phyloP scores from a whole-genome alignment of 2,888 invertebrate genomes.

The Trachelus stipa region DNA sequence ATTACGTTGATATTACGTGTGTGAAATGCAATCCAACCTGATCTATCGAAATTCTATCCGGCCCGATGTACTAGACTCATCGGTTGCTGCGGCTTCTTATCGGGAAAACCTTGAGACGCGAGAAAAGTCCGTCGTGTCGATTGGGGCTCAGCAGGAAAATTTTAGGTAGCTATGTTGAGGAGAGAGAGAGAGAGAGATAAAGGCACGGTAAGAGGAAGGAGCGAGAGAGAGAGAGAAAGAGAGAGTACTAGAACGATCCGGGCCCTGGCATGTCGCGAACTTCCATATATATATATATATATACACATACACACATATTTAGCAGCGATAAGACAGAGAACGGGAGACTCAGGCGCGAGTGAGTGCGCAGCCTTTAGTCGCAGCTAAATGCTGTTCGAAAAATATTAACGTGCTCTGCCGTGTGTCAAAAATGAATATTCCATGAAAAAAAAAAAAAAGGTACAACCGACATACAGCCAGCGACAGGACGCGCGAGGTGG shows the following conservation, averaged over 20 bases:
- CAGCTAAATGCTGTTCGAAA: background rate
- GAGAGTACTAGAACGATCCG: constrained; percentile 2
- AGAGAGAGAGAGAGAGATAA: background rate
- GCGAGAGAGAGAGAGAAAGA: constrained; percentile 9
- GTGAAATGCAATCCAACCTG: background rate
- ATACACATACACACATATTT: background rate
- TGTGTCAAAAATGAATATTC: no score
- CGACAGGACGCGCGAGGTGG: no score
- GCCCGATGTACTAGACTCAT: background rate
- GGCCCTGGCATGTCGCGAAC: background rate
- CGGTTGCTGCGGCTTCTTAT: background rate
- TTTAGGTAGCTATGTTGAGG: constrained; percentile 10
- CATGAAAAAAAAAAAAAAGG: no score
- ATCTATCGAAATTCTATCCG: background rate
- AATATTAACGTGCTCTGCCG: no score
- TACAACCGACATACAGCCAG: background rate
- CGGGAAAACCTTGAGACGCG: background rate
- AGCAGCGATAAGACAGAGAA: constrained; percentile 21
- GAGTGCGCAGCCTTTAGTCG: constrained; percentile 1
- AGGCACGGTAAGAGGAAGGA: background rate
- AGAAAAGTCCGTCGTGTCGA: background rate
- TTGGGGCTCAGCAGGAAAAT: constrained; percentile 4
- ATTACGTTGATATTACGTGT: background rate
- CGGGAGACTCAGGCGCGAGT: constrained; percentile 18
- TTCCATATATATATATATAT: no score